Evolutionary conservation across 2,888 invertebrate species (phyloP), one percentile per base, ranked within the genome.

Genomic region (Acronicta psi): DNA sequence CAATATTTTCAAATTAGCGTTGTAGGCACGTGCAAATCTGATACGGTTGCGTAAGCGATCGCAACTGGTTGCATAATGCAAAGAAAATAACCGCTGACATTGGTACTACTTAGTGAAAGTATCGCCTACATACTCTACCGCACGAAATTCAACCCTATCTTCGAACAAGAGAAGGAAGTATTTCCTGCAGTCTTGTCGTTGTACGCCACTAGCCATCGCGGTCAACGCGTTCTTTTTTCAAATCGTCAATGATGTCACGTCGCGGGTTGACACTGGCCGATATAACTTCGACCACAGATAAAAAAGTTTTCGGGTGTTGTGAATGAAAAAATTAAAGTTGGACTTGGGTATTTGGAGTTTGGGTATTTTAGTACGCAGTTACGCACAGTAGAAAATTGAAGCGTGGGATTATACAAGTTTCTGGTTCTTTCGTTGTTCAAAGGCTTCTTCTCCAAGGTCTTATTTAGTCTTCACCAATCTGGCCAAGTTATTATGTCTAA

Each of bases 41-140:
- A 43, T 36, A 79, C 77, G 79, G 69, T 85, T 85, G 81, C 79
- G 80, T 80, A 86, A 86, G 72, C 79, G 81, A 78, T 76, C 70
- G 57, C 63, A 80, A 87, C 81, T 64, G 79, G 80, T 90, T 89
- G 84, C 84, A 81, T 87, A 87, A 89, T 80, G 72, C 77, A 80
- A 85, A 90, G 89, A 91, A 91, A 91, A 92, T 88, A 86, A 73
- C 68, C 59, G 55, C 87, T 93, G 92, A 92, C 92, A 93, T 92
- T 93, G 92, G 87, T 87, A 91, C 86, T 90, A 88, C 87, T 82
- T 81, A 88, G 92, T 89, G 92, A 92, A 92, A 92, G 91, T 91
- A 85, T 73, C 37, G 7, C 77, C 74, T 79, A 75, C 64, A 67
- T 69, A 40, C 16, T 36, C 9, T 10, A 25, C 4, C 34, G 64